Base-by-base conservation (phyloP, 2,888 invertebrate genomes). In the Arenicola marina region DNA sequence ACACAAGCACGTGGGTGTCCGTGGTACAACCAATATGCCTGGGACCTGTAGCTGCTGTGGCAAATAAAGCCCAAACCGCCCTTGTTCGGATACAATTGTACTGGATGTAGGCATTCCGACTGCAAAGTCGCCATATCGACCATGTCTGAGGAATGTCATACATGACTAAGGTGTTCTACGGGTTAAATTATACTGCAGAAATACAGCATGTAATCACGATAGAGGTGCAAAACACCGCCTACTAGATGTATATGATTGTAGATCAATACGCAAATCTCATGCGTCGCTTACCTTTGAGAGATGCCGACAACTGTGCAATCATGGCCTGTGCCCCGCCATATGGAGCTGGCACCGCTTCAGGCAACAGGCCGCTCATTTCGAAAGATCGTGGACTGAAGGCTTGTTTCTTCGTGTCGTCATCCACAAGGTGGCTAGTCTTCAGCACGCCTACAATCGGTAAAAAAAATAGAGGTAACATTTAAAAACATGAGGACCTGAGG, bases 381-480 rank as follows among this genome's bases (percentile, higher is more conserved):
- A 59, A 63, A 1, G 63, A 59, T 18, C 63, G 45, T 3, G 54
- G 59, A 55, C 63, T 63, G 59, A 63, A 63, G 3, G 59, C 56
- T 31, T 59, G 53, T 32, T 44, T 59, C n/a, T 45, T 59, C 15
- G 26, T 28, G 4, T 54, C 31, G 21, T 33, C 53, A 31, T 11
- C 4, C 32, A 31, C 77, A 1, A n/a, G n/a, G n/a, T 75, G 68
- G 54, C 73, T 74, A 4, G 78, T 70, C 62, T 79, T 79, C 61
- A 79, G 61, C 1, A 78, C 78, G 66, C 79, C 79, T 78, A 64
- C 4, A 70, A 63, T 11, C 18, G 11, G 18, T 38, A 18, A 38
- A 11, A 38, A 38, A 15, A 38, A 11, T 18, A 15, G 38, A 38
- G n/a, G n/a, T n/a, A n/a, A n/a, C n/a, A n/a, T n/a, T n/a, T n/a